These are phyloP conservation scores for Elegia similella DNA, from an alignment of 2,888 invertebrate genomes.

Conservation along the genomic window DNA sequence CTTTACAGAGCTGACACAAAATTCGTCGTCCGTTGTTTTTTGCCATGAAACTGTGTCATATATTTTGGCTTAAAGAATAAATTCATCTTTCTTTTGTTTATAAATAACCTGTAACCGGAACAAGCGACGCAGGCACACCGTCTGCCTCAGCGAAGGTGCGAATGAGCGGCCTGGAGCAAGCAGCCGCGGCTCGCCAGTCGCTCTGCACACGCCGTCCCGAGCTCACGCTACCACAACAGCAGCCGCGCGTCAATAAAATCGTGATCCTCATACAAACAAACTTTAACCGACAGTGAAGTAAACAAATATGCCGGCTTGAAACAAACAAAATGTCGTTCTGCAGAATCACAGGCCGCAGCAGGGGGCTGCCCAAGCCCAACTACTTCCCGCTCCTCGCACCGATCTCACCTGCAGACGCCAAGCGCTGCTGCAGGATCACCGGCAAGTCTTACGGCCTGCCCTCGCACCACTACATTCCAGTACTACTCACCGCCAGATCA, in stretches of 20 bases:
- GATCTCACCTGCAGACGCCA: conserved; percentile 91
- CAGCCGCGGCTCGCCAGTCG: conserved; percentile 56
- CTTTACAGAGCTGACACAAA: conserved; percentile 27
- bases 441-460: conserved; percentile 88
- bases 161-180: conserved; percentile 53
- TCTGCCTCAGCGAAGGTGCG: conserved; percentile 71
- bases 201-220: conserved; percentile 53
- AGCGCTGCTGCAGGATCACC: conserved; percentile 89
- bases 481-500: conserved; percentile 80
- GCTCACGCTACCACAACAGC: conserved; percentile 51
- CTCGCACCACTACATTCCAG: conserved; percentile 90
- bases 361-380: conserved; percentile 90
- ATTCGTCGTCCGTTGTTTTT: conserved; percentile 47
- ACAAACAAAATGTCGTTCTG: conserved; percentile 85
- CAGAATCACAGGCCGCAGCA: conserved; percentile 90
- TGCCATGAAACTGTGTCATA: conserved; percentile 69
- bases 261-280: conserved; percentile 38
- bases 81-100: conserved; percentile 74
- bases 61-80: conserved; percentile 64
- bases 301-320: conserved; percentile 70
- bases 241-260: conserved; percentile 46
- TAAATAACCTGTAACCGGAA: conserved; percentile 78
- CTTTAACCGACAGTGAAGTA: conserved; percentile 39
- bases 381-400: conserved; percentile 91
- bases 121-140: conserved; percentile 74